A percentile compares a stretch with the other conserved stretches of the same genome.
Conservation (phyloP, 2,888 invertebrate species). For the Agonopterix alstromeriana region DNA sequence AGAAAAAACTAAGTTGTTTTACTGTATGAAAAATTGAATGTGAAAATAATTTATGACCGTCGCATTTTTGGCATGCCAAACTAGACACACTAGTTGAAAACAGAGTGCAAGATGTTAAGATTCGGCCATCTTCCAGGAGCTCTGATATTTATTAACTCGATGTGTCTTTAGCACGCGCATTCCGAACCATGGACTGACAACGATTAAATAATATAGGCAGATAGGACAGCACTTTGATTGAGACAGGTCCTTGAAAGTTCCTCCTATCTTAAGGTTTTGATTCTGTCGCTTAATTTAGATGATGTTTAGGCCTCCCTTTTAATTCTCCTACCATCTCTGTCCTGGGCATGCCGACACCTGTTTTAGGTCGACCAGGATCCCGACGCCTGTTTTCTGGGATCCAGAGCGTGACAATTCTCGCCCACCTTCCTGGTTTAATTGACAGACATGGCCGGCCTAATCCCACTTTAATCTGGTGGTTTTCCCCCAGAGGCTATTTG, state of each 20-base stretch:
- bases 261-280: not conserved
- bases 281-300: not conserved
- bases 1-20: not conserved
- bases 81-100: not conserved
- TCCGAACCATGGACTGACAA: constrained; percentile 44
- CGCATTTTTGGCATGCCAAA: not conserved
- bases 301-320: too few relatives aligned
- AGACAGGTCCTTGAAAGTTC: not conserved
- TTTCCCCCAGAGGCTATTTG: too few relatives aligned
- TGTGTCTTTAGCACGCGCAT: constrained; percentile 64
- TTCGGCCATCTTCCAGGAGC: constrained; percentile 40
- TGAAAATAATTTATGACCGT: not conserved
- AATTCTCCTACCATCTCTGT: too few relatives aligned
- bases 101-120: constrained; percentile 12
- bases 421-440: too few relatives aligned
- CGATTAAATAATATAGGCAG: constrained; percentile 21
- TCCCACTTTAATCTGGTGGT: too few relatives aligned
- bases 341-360: too few relatives aligned
- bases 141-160: constrained; percentile 63
- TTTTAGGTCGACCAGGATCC: too few relatives aligned
- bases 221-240: not conserved
- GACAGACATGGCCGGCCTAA: too few relatives aligned
- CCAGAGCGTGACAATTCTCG: too few relatives aligned
- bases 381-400: too few relatives aligned
- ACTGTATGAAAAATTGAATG: not conserved